Evolutionary conservation across 2,888 invertebrate species (phyloP).

Genomic region (Polymixis flavicincta): DNA sequence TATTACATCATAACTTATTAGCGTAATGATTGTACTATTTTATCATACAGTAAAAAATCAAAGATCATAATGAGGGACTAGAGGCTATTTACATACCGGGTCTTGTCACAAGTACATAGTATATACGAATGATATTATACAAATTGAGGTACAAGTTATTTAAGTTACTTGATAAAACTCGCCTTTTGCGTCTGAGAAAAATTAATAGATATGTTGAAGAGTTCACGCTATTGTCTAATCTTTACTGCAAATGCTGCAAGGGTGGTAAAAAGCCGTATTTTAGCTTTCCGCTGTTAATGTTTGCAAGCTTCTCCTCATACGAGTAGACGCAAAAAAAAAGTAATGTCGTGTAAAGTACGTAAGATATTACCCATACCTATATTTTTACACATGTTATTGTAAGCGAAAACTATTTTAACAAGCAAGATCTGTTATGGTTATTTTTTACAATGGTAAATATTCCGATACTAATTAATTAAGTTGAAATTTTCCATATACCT

Average conservation of each 20-base stretch:
- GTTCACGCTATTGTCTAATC: neutral
- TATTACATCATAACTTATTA: slow-evolving; percentile 44
- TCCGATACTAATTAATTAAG: neutral
- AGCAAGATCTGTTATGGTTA: neutral
- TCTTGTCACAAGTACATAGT: slow-evolving; percentile 5
- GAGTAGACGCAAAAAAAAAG: neutral
- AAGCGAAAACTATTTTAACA: neutral
- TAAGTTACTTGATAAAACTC: neutral
- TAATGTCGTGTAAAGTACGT: neutral
- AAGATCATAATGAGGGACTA: slow-evolving; percentile 2
- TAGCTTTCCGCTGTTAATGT: neutral
- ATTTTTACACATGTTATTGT: too few relatives aligned
- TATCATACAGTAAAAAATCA: slow-evolving; percentile 35
- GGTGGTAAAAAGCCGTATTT: neutral
- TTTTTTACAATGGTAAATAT: neutral
- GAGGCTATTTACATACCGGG: slow-evolving; percentile 7
- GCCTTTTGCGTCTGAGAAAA: neutral
- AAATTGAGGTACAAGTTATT: slow-evolving; percentile 15
- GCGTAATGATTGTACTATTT: slow-evolving; percentile 31
- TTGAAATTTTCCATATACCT: neutral
- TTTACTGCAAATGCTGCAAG: neutral
- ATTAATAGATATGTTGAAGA: neutral
- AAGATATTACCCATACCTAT: too few relatives aligned
- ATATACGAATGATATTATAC: slow-evolving; percentile 17
- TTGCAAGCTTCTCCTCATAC: too few relatives aligned